phyloP scores from a whole-genome alignment of 2,888 invertebrate species.

The Orthonychiurus folsomi region DNA sequence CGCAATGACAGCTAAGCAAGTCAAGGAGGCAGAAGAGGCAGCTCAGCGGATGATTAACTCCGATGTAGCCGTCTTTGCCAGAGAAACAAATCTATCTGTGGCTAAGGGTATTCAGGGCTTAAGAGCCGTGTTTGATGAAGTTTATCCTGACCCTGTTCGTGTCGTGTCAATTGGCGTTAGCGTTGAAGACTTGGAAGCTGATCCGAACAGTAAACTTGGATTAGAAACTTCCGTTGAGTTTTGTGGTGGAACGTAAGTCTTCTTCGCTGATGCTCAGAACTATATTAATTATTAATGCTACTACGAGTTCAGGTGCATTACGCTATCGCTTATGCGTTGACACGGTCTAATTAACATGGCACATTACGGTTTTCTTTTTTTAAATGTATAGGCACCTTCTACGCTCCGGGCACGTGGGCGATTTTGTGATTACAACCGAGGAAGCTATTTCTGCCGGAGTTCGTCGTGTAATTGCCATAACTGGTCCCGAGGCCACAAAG shows the following conservation, averaged over 20 bases:
- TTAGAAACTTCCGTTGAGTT: conserved; percentile 91
- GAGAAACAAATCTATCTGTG: conserved; percentile 67
- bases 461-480: conserved; percentile 89
- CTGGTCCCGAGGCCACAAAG: conserved; percentile 82
- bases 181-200: conserved; percentile 74
- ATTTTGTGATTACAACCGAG: conserved; percentile 91
- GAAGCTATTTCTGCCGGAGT: conserved; percentile 99
- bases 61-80: conserved; percentile 76
- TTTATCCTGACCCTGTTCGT: conserved; percentile 46
- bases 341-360: neutral
- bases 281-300: neutral
- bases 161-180: conserved; percentile 89
- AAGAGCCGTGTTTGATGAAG: conserved; percentile 79
- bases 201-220: conserved; percentile 72
- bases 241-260: conserved; percentile 86
- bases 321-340: neutral
- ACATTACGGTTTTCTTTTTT: neutral
- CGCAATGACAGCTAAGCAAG: conserved; percentile 79
- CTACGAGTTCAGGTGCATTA: neutral
- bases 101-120: conserved; percentile 88
- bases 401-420: conserved; percentile 84
- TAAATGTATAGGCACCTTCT: conserved; percentile 60
- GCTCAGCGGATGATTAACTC: conserved; percentile 66
- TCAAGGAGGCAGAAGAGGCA: conserved; percentile 72
- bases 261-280: neutral